Base-by-base conservation (phyloP, 1,140 invertebrate species). In the Brachystomella parvula region DNA sequence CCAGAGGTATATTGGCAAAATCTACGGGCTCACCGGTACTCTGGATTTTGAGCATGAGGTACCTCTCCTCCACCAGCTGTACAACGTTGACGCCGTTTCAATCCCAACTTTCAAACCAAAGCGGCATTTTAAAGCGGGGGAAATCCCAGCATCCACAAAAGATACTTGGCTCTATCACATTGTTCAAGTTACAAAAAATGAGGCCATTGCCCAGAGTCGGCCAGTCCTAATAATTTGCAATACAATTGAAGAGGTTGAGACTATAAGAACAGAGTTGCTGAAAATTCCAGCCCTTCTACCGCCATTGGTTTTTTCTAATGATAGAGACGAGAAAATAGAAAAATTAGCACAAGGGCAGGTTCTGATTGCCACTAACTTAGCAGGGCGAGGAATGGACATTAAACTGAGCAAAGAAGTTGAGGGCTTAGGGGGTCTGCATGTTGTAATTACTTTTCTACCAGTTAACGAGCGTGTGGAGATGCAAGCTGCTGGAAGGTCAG, bases 11-110 rank as follows among this genome's bases (percentile, higher is more conserved):
- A 33, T 9, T 9, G 35, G 53, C 17, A 72, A 70, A 29, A 33
- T 80, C 3, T 75, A 74, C 47, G 79, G 79, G 9, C 61, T 79
- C 31, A 78, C 76, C 2, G 78, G 78, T 0, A 79, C 78, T 1
- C 63, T 79, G 3, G 78, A 78, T 0, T 74, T 74, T 0, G 65
- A 72, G 15, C 57, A 32, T 33, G 75, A 76, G 59, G 71, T 74
- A 60, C 67, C 74, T 19, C 63, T 76, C 12, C 49, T 78, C 1
- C 31, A 66, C 1, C 59, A 74, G n/a, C 71, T 75, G 3, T 74
- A 78, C 60, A 60, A 67, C 0, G 73, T 77, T 0, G 75, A 76
- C 32, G 75, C 74, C 67, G 68, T 77, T 2, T 70, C 67, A 9
- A 70, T 77, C 6, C 77, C 77, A 15, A 69, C 70, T 19, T 68